Evolutionary conservation across 2,797 vertebrate genomes (phyloP).

Genomic region (Lateolabrax maculatus): DNA sequence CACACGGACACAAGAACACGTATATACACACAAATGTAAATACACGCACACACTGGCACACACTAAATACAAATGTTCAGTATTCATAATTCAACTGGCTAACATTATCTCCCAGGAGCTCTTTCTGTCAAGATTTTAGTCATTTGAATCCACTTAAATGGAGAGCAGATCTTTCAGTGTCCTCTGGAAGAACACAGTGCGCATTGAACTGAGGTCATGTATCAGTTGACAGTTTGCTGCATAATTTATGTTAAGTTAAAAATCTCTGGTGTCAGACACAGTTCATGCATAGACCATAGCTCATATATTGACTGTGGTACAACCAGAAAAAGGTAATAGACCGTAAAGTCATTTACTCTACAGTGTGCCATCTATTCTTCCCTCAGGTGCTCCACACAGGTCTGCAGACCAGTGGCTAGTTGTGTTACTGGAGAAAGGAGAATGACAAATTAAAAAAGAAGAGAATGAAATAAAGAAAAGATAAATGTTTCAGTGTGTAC

Average conservation of each 20-base stretch:
- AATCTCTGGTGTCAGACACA: conserved; percentile 81
- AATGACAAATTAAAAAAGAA: neutral
- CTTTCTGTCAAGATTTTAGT: conserved; percentile 71
- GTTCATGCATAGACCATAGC: conserved; percentile 77
- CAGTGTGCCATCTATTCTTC: conserved; percentile 42
- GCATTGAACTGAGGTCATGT: conserved; percentile 77
- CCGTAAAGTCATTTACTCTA: conserved; percentile 53
- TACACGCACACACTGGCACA: conserved; percentile 26
- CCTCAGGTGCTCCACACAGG: conserved; percentile 32
- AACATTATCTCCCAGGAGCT: conserved; percentile 73
- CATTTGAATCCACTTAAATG: conserved; percentile 75
- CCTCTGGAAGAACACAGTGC: conserved; percentile 75
- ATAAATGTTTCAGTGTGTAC: neutral
- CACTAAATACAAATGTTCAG: conserved; percentile 67
- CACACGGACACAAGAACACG: conserved; percentile 28
- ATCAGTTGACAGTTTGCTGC: conserved; percentile 84
- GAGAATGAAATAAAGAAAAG: neutral
- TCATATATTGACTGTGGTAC: conserved; percentile 51
- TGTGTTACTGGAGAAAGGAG: neutral
- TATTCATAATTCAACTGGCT: conserved; percentile 74
- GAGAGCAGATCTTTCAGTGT: conserved; percentile 71
- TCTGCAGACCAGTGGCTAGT: conserved; percentile 3
- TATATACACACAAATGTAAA: conserved; percentile 32
- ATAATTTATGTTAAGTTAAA: conserved; percentile 85
- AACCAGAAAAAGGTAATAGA: conserved; percentile 63